Conservation (phyloP, 2,888 invertebrate species). For the Heteromyza rotundicornis region DNA sequence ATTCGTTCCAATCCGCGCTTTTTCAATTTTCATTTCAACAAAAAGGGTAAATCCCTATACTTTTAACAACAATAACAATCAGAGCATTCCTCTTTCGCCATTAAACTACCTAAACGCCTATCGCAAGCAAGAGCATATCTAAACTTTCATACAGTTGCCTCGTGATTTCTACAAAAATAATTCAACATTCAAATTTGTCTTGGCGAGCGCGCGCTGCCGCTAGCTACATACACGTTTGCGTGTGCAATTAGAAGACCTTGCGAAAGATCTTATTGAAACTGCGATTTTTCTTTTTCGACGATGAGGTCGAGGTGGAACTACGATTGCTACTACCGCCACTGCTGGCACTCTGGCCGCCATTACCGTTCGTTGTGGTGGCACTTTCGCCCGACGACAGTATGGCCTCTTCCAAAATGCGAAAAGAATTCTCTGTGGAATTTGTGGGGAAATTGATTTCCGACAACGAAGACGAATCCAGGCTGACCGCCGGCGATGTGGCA, state of each 20-base stretch:
- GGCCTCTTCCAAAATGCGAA: slow-evolving; percentile 56
- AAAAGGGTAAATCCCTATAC: too few relatives aligned
- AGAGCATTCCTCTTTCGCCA: too few relatives aligned
- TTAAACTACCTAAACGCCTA: too few relatives aligned
- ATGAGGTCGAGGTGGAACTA: slow-evolving; percentile 44
- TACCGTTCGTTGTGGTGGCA: slow-evolving; percentile 22
- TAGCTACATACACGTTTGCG: too few relatives aligned
- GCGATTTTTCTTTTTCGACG: slow-evolving; percentile 67
- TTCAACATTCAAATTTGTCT: too few relatives aligned
- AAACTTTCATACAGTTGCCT: too few relatives aligned
- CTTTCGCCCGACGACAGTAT: slow-evolving; percentile 46
- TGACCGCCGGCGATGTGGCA: slow-evolving; percentile 31
- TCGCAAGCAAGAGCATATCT: too few relatives aligned
- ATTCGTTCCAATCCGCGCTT: too few relatives aligned
- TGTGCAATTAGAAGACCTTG: slow-evolving; percentile 73
- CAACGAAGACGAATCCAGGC: slow-evolving; percentile 49
- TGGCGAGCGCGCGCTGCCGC: too few relatives aligned
- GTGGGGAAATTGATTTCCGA: slow-evolving; percentile 56
- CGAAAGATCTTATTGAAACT: slow-evolving; percentile 79
- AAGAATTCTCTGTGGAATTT: slow-evolving; percentile 55
- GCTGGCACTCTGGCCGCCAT: slow-evolving; percentile 37
- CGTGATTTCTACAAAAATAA: too few relatives aligned
- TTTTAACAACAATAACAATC: too few relatives aligned
- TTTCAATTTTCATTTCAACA: too few relatives aligned
- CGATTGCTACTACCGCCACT: slow-evolving; percentile 48